Conservation (phyloP, 1,140 invertebrate genomes). For the Copidosoma floridanum region DNA sequence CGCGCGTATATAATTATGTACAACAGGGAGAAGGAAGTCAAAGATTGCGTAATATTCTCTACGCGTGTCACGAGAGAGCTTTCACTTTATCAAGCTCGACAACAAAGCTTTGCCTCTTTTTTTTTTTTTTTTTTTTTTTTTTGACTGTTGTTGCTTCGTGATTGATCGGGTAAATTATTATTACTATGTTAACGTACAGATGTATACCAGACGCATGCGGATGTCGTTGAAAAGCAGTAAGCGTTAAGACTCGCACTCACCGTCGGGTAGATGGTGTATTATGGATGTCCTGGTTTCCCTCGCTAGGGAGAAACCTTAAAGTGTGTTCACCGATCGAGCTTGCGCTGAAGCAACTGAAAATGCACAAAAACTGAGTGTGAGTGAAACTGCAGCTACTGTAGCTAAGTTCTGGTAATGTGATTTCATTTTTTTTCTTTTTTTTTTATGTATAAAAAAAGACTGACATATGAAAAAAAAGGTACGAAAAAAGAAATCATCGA, state of each 20-base stretch:
- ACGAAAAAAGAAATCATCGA: too few species aligned
- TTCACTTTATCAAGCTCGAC: neutral
- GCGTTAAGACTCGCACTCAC: conserved; percentile 35
- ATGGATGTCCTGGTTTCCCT: conserved; percentile 44
- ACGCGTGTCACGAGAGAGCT: neutral
- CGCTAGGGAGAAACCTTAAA: conserved; percentile 41
- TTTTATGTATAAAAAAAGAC: too few species aligned
- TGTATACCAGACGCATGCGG: neutral
- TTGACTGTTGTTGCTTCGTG: neutral
- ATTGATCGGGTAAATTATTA: too few species aligned
- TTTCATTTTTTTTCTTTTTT: too few species aligned
- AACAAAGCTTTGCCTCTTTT: neutral
- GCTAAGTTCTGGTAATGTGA: too few species aligned
- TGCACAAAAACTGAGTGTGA: conserved; percentile 25
- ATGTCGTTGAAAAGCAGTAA: conserved; percentile 11
- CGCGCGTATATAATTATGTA: too few species aligned
- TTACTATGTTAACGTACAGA: neutral
- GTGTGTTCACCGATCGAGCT: conserved; percentile 42
- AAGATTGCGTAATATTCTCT: too few species aligned
- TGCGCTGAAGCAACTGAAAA: conserved; percentile 34
- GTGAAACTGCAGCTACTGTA: too few species aligned
- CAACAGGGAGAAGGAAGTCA: too few species aligned
- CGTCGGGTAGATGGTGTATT: conserved; percentile 38
- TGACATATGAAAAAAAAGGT: too few species aligned
- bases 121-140: neutral